Evolutionary conservation across 2,888 invertebrate species (phyloP).

Genomic region (Spodoptera littoralis): DNA sequence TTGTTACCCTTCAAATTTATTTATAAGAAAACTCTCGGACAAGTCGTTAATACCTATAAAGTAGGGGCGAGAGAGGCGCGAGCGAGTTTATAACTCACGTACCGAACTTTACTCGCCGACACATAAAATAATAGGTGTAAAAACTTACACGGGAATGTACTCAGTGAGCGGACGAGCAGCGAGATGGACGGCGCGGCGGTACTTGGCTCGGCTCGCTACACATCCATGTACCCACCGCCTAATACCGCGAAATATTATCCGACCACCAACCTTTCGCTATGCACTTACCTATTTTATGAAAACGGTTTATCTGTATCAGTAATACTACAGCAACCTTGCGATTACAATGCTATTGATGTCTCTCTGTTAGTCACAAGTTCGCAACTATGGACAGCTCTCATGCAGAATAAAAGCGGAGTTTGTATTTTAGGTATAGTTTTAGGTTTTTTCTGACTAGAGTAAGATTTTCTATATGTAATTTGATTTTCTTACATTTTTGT

Average conservation of each 20-base stretch:
- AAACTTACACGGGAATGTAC: conserved; percentile 89
- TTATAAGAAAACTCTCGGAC: conserved; percentile 89
- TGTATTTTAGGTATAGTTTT: neutral
- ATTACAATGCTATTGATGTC: conserved; percentile 42
- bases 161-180: conserved; percentile 85
- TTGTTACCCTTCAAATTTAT: conserved; percentile 89
- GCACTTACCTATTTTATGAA: conserved; percentile 53
- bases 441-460: neutral
- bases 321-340: conserved; percentile 35
- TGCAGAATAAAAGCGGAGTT: neutral
- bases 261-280: conserved; percentile 37
- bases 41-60: conserved; percentile 90
- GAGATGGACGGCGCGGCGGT: conserved; percentile 82
- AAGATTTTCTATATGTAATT: no score
- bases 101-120: conserved; percentile 89
- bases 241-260: conserved; percentile 54
- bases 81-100: conserved; percentile 89
- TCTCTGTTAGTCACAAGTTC: conserved; percentile 20
- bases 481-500: no score
- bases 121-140: conserved; percentile 90
- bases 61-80: conserved; percentile 89
- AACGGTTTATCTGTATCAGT: conserved; percentile 50
- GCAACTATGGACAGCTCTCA: conserved; percentile 8
- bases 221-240: conserved; percentile 58
- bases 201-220: conserved; percentile 55